These are phyloP conservation scores for Pecten maximus DNA, from an alignment of 2,888 invertebrate species.

Conservation along the genomic window DNA sequence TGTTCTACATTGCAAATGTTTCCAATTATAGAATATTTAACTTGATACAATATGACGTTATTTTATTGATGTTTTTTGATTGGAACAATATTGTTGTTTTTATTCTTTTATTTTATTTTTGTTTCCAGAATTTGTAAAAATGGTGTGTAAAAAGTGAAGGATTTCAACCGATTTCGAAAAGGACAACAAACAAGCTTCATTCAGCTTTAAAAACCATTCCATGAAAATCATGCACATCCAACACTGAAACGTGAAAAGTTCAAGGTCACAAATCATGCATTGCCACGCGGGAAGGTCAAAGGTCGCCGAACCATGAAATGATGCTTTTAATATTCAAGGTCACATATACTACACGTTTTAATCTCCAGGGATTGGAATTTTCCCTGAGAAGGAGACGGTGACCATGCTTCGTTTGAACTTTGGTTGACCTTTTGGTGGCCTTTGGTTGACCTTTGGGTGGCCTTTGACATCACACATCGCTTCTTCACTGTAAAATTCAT, in stretches of 20 bases:
- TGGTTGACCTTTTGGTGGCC: too few species aligned
- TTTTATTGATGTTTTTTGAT: too few species aligned
- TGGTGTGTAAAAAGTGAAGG: slow-evolving; percentile 18
- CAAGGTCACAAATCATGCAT: not conserved
- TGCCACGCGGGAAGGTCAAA: not conserved
- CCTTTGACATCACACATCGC: not conserved
- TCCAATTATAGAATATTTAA: too few species aligned
- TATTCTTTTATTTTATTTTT: too few species aligned
- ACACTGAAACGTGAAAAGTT: not conserved
- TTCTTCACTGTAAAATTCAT: not conserved
- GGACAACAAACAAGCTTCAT: not conserved
- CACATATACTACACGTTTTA: not conserved
- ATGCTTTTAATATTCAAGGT: not conserved
- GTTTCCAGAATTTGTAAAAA: slow-evolving; percentile 2
- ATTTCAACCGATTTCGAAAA: not conserved
- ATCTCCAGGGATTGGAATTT: not conserved
- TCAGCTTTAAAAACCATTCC: slow-evolving; percentile 15
- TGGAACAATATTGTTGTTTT: too few species aligned
- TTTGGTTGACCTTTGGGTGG: not conserved
- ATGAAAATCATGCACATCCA: not conserved
- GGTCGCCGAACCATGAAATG: not conserved
- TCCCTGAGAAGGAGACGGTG: not conserved
- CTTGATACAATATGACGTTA: too few species aligned
- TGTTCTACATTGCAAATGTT: too few species aligned
- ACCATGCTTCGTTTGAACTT: too few species aligned